Percentiles rank a stretch among this genome's conserved stretches.
phyloP scores from a whole-genome alignment of 2,797 vertebrate genomes.

The Vultur gryphus region DNA sequence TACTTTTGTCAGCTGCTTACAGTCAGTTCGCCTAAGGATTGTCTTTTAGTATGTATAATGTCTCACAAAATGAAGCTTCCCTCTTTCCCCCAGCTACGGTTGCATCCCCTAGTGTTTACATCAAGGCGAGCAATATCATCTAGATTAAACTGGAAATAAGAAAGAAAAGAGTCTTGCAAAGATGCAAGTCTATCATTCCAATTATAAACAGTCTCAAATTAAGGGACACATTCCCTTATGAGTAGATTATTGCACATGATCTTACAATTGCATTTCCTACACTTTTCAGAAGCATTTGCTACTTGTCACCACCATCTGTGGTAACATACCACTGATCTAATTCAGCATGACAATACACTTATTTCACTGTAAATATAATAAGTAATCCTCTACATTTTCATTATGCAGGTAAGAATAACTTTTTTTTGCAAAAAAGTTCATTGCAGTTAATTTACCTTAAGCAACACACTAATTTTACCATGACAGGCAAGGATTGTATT shows the following conservation, averaged over 20 bases:
- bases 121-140: not conserved
- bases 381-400: not conserved
- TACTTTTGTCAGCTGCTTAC: not conserved
- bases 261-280: not conserved
- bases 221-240: not conserved
- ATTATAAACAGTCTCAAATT: not conserved
- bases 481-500: not conserved
- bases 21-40: not conserved
- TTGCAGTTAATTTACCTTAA: not conserved
- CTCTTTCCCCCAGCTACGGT: not conserved
- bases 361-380: not conserved
- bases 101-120: not conserved
- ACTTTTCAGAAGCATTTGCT: not conserved
- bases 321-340: not conserved
- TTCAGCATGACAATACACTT: fast-evolving
- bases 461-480: not conserved
- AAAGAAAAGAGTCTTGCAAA: not conserved
- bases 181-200: not conserved
- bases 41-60: not conserved
- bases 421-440: not conserved
- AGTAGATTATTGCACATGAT: not conserved
- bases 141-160: not conserved
- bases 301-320: not conserved
- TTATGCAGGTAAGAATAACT: not conserved
- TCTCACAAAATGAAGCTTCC: not conserved